These are phyloP conservation scores for Aculops lycopersici DNA, from an alignment of 1,140 invertebrate species.

Conservation along the genomic window DNA sequence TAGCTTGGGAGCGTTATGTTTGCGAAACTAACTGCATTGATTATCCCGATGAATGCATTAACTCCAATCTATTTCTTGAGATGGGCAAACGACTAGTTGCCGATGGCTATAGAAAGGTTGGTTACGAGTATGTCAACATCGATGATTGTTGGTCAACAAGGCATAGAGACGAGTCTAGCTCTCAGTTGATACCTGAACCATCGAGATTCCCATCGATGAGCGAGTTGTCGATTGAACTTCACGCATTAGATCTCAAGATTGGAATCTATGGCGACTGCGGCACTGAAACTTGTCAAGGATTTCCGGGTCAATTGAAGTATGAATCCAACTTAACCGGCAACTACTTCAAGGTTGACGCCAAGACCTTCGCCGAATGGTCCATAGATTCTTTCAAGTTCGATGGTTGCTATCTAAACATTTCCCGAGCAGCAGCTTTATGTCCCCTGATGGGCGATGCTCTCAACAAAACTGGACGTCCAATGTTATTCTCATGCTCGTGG, in stretches of 20 bases:
- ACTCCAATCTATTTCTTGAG: slow-evolving; percentile 55
- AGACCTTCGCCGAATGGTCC: slow-evolving; percentile 25
- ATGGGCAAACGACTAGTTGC: slow-evolving; percentile 61
- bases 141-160: slow-evolving; percentile 82
- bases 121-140: slow-evolving; percentile 72
- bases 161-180: slow-evolving; percentile 11
- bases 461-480: slow-evolving; percentile 17
- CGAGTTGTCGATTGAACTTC: slow-evolving; percentile 50
- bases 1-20: slow-evolving; percentile 66
- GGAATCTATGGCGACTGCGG: slow-evolving; percentile 28
- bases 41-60: slow-evolving; percentile 70
- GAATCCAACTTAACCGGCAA: slow-evolving; percentile 15
- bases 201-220: slow-evolving; percentile 63
- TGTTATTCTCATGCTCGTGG: slow-evolving; percentile 18
- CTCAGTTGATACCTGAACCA: slow-evolving; percentile 46
- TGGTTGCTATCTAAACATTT: slow-evolving; percentile 19
- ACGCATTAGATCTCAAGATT: slow-evolving; percentile 22
- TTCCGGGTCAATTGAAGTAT: slow-evolving; percentile 20
- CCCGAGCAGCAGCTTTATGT: slow-evolving; percentile 11
- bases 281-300: slow-evolving; percentile 22
- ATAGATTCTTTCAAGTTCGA: slow-evolving; percentile 26
- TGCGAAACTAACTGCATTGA: slow-evolving; percentile 72
- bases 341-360: slow-evolving; percentile 20
- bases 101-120: slow-evolving; percentile 54
- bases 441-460: slow-evolving; percentile 15